A percentile compares a stretch with the other conserved stretches of the same genome.
Conservation (phyloP, 2,888 invertebrate genomes). For the Idaea dimidiata region DNA sequence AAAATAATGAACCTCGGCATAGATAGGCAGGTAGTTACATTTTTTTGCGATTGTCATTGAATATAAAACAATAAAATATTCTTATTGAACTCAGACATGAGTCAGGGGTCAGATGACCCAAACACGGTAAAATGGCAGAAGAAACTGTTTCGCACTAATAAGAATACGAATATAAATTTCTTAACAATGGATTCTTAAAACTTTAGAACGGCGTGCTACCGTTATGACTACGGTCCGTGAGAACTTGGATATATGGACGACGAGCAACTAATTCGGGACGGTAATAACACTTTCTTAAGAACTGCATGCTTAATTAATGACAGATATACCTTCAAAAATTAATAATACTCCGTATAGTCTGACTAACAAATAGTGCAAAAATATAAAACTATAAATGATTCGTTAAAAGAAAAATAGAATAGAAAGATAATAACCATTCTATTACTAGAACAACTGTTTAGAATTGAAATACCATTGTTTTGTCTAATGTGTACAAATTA, state of each 20-base stretch:
- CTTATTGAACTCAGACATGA: slow-evolving; percentile 1
- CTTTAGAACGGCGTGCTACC: slow-evolving; percentile 24
- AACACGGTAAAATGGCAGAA: slow-evolving; percentile 19
- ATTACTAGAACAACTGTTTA: too few relatives aligned
- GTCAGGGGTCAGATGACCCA: slow-evolving; percentile 26
- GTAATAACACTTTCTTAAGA: background rate
- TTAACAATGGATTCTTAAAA: slow-evolving; percentile 29
- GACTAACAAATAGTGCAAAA: background rate
- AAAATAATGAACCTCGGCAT: background rate
- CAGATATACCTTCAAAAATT: background rate
- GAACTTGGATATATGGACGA: slow-evolving; percentile 16
- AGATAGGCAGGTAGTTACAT: background rate
- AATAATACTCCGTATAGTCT: background rate
- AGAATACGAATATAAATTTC: slow-evolving; percentile 18
- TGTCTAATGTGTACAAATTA: background rate
- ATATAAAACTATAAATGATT: background rate
- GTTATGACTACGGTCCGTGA: slow-evolving; percentile 28
- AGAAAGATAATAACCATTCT: background rate
- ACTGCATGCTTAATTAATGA: background rate
- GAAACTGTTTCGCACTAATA: slow-evolving; percentile 30
- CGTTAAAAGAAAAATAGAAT: background rate
- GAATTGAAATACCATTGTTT: background rate
- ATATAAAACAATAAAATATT: slow-evolving; percentile 4
- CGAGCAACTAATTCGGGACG: background rate
- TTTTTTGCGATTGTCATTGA: slow-evolving; percentile 2